Base-by-base conservation (phyloP, 2,888 invertebrate species). In the Aleiodes leptofemur region DNA sequence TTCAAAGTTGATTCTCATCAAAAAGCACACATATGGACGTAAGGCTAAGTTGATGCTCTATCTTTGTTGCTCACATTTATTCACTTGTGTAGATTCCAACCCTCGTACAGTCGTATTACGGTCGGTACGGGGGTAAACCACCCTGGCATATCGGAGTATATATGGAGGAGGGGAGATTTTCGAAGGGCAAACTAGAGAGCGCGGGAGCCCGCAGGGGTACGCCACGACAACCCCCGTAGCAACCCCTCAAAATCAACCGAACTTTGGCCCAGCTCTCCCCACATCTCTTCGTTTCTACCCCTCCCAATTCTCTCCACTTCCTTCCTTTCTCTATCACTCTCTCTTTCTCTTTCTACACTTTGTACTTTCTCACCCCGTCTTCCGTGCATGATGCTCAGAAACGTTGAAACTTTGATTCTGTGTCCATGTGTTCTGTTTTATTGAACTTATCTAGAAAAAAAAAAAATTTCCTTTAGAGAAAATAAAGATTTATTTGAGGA, bases 171-270 rank as follows among this genome's bases (percentile, higher is more conserved):
- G 50, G 83, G 85, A 48, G 23, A 85, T 91, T 88, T 90, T 86
- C 90, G 91, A 90, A 90, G 87, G 90, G 91, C 90, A 80, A 85
- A 88, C 78, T 77, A 77, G 78, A 79, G 88, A 87, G 83, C 83
- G 87, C 86, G 86, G 87, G 86, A 86, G 86, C 84, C 86, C 87
- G 86, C 86, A 87, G 84, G 87, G 84, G 86, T 87, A 81, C 87
- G 89, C 89, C 89, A 82, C 89, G 88, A 89, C 89, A 89, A 89
- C 87, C 87, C 88, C 89, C 87, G 83, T 88, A 86, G 89, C 88
- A 88, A 88, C 89, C 89, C 89, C 89, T 89, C 88, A 89, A 89
- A 89, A 89, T 88, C 89, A 89, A 89, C 89, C 89, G 83, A 86
- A 79, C 82, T 80, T 79, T 82, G 81, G 78, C 78, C 80, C 71